Conservation (phyloP, 2,113 vertebrate genomes). For the Myocastor coypus region DNA sequence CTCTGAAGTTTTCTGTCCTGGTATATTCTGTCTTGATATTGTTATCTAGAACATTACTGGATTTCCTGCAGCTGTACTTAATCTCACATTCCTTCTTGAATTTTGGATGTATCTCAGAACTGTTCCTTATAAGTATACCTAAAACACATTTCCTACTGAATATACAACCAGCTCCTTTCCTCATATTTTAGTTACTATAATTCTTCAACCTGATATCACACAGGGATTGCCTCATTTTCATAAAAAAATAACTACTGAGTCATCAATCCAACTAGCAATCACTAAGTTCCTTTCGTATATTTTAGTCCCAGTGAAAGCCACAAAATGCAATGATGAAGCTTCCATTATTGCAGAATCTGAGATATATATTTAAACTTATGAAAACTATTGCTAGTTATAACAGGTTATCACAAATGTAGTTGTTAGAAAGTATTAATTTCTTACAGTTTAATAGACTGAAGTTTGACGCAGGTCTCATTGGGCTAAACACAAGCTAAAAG, state of each 20-base stretch:
- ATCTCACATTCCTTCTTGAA: neutral
- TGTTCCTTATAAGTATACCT: neutral
- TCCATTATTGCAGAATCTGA: neutral
- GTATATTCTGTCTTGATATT: neutral
- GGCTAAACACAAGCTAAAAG: neutral
- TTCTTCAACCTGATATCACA: neutral
- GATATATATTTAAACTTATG: neutral
- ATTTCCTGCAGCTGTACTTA: neutral
- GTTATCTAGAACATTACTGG: neutral
- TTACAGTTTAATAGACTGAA: neutral
- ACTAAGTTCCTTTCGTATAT: neutral
- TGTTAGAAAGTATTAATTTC: neutral
- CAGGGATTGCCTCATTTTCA: neutral
- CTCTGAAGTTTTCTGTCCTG: neutral
- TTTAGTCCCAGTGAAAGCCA: neutral
- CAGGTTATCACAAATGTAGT: neutral
- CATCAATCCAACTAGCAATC: neutral
- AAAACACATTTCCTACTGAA: neutral
- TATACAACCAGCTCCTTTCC: neutral
- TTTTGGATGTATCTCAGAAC: neutral
- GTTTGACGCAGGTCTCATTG: neutral
- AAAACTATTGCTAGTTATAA: neutral
- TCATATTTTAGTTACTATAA: neutral
- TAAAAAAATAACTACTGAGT: neutral
- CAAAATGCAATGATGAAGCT: neutral